Base-by-base conservation (phyloP, 2,888 invertebrate genomes). In the Zonitis immaculata region DNA sequence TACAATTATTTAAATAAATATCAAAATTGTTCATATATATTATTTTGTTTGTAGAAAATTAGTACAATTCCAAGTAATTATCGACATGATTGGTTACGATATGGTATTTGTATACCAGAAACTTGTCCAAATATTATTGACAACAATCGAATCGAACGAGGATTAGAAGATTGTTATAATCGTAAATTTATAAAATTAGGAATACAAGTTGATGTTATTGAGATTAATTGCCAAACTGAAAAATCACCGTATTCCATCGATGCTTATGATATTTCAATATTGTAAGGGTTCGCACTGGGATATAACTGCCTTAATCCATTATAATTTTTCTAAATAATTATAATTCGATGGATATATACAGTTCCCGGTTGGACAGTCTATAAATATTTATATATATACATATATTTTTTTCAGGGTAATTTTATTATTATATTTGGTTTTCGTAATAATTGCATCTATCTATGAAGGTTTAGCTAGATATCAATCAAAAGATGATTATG, bases 61-160 rank as follows among this genome's bases (percentile, higher is more conserved):
- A 66, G 58, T 47, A 57, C 52, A 2, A 56, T 63, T 52, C 57
- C 61, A 7, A 59, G 56, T 42, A 69, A 70, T 50, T 72, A 68
- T 32, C 60, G 67, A 44, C 72, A 72, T 32, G 71, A 70, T 55
- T 42, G 52, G 16, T 57, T 72, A 20, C 56, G 71, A 45, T 67
- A 70, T 54, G 68, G 70, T 11, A 62, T 72, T 32, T 72, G 72
- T 48, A 56, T 71, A 9, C 57, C 64, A 25, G 49, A 60, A 42
- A 57, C 58, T 7, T 72, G 71, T 51, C 61, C 63, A 1, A 57
- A 62, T 35, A 50, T 58, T 7, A 52, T 6, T 9, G 11, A 14
- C n/a, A n/a, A n/a, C n/a, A 32, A 60, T 12, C 18, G 9, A 32
- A 11, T 16, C 6, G 27, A 44, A 16, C 12, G 43, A 18, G 45